These are phyloP conservation scores for Scophthalmus maximus DNA, from an alignment of 2,113 vertebrate species.

Conservation along the genomic window DNA sequence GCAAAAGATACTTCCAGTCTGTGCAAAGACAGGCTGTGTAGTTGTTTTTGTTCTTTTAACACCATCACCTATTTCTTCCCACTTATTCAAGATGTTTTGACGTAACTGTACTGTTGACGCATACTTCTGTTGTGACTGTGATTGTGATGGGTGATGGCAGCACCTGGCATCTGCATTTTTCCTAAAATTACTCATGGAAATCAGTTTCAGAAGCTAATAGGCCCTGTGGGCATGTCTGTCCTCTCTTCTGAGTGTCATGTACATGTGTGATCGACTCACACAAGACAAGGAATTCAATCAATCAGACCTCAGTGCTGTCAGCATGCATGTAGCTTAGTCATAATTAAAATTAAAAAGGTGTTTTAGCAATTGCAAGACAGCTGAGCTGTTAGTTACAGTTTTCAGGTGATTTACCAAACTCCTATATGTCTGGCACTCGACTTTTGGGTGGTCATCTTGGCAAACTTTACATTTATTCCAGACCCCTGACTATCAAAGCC, in stretches of 20 bases:
- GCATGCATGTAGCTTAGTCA: no score
- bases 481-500: no score
- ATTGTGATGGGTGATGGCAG: slow-evolving; percentile 3
- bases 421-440: no score
- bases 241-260: background rate
- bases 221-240: background rate
- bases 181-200: slow-evolving; percentile 11
- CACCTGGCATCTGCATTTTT: slow-evolving; percentile 1
- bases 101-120: slow-evolving; percentile 28
- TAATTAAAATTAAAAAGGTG: no score
- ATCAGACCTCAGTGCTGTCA: background rate
- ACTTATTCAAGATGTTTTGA: slow-evolving; percentile 56
- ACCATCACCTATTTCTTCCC: slow-evolving; percentile 50
- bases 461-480: no score
- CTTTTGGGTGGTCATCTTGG: no score
- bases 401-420: no score
- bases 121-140: slow-evolving; percentile 42
- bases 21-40: slow-evolving; percentile 20
- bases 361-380: no score
- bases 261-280: background rate
- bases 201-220: slow-evolving; percentile 3
- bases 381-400: no score
- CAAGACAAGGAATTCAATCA: background rate
- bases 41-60: slow-evolving; percentile 49
- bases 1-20: background rate